phyloP scores from a whole-genome alignment of 2,797 vertebrate species.

The Myotis vivesi region DNA sequence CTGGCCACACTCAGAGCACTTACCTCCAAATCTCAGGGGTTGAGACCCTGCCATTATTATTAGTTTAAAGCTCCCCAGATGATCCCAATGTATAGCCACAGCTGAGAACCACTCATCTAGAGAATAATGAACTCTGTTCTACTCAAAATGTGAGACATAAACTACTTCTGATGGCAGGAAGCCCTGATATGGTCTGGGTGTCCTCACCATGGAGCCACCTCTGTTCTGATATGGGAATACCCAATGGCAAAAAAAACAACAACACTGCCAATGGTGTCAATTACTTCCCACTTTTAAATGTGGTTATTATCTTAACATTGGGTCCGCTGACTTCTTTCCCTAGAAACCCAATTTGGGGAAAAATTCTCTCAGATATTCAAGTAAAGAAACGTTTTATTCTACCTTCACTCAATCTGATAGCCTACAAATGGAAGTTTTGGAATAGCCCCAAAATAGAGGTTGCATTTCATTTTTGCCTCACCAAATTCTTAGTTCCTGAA shows the following conservation, averaged over 20 bases:
- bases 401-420: constrained; percentile 22
- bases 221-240: not conserved
- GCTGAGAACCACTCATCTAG: not conserved
- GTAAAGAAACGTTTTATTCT: not conserved
- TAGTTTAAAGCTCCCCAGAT: not conserved
- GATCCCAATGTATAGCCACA: not conserved
- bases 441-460: constrained; percentile 35
- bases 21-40: not conserved
- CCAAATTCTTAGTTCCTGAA: not conserved
- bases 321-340: not conserved
- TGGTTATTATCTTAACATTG: constrained; percentile 27
- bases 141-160: not conserved
- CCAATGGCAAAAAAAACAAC: not conserved
- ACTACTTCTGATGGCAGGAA: not conserved
- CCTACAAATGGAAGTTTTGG: constrained; percentile 51
- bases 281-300: not conserved
- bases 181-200: not conserved
- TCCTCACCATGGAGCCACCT: not conserved
- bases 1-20: too few relatives aligned
- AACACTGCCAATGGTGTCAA: not conserved
- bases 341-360: constrained; percentile 47
- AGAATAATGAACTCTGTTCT: not conserved
- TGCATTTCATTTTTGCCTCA: not conserved
- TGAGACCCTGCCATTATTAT: not conserved
- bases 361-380: not conserved